phyloP scores from a whole-genome alignment of 2,113 vertebrate species.

The Perccottus glenii region DNA sequence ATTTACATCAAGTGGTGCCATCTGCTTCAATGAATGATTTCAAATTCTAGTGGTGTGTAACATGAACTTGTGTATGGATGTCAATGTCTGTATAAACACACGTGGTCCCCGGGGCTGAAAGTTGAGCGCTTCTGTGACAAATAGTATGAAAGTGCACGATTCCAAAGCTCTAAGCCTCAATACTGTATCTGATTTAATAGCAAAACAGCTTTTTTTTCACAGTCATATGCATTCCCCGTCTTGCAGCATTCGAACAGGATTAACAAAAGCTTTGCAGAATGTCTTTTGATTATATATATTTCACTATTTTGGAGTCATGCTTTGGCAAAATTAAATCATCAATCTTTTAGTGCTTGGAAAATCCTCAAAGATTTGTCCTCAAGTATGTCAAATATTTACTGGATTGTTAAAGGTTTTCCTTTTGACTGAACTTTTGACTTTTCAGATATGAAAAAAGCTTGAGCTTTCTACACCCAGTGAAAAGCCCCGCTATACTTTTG shows the following conservation, averaged over 20 bases:
- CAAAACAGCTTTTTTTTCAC: background rate
- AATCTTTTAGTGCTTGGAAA: background rate
- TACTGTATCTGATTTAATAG: conserved; percentile 7
- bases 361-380: conserved; percentile 2
- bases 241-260: background rate
- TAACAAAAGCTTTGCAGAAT: conserved; percentile 10
- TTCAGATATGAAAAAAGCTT: background rate
- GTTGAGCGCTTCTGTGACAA: background rate
- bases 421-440: conserved; percentile 10
- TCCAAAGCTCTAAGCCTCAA: background rate
- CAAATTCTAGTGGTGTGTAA: conserved; percentile 29
- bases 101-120: conserved; percentile 1
- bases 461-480: background rate
- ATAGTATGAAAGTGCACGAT: conserved; percentile 1
- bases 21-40: conserved; percentile 49
- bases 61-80: conserved; percentile 14
- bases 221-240: background rate
- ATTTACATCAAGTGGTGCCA: conserved; percentile 32
- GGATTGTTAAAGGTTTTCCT: conserved; percentile 15
- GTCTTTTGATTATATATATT: background rate
- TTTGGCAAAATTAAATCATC: background rate
- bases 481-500: background rate
- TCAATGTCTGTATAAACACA: conserved; percentile 11
- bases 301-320: background rate
- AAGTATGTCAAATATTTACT: conserved; percentile 2